A percentile compares a stretch with the other conserved stretches of the same genome.
Evolutionary conservation across 2,797 vertebrate species (phyloP).

Genomic region (Numenius phaeopus): DNA sequence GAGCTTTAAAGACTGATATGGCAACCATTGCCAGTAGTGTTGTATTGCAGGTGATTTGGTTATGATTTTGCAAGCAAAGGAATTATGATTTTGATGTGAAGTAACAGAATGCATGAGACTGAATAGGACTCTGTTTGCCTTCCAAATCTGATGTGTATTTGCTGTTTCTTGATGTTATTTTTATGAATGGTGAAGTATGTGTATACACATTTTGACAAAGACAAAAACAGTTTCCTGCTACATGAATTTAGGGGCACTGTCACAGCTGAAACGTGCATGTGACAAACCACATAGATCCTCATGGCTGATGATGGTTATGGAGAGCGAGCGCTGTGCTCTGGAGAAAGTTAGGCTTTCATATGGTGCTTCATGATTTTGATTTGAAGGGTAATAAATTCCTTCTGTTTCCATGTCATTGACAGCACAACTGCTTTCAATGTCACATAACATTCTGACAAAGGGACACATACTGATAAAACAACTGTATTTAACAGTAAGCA

Average conservation of each 20-base stretch:
- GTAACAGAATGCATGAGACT: neutral
- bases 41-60: neutral
- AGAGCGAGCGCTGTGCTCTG: neutral
- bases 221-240: neutral
- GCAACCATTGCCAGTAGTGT: neutral
- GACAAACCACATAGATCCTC: neutral
- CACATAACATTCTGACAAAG: neutral
- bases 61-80: neutral
- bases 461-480: neutral
- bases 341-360: neutral
- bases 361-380: neutral
- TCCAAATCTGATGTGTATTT: neutral
- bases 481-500: neutral
- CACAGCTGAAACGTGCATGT: neutral
- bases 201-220: neutral
- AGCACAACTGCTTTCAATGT: neutral
- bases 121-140: neutral
- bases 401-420: neutral
- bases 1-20: neutral
- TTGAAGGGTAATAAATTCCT: constrained; percentile 8
- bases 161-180: neutral
- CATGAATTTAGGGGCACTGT: neutral
- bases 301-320: neutral
- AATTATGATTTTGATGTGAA: neutral
- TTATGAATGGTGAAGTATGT: neutral